Evolutionary conservation across 2,113 vertebrate genomes (phyloP).

Genomic region (Hippocampus abdominalis): DNA sequence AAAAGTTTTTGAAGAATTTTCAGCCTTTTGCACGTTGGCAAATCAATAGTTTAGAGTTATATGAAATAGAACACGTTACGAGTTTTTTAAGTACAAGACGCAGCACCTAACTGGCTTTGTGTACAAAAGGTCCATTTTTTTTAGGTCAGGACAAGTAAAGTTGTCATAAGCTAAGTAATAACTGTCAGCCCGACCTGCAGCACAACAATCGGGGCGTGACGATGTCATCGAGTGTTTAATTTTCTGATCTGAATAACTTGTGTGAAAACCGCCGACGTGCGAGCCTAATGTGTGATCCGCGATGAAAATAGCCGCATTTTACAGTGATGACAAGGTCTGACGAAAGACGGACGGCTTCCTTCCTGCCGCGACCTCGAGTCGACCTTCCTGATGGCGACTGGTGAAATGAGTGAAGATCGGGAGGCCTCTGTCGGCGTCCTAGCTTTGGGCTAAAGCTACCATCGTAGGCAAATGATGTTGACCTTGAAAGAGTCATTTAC

Average conservation of each 20-base stretch:
- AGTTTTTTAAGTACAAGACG: no score
- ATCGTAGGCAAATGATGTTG: background rate
- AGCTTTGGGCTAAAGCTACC: background rate
- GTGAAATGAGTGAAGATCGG: background rate
- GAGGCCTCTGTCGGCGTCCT: background rate
- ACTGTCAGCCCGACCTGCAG: no score
- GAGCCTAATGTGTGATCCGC: background rate
- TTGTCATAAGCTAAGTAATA: no score
- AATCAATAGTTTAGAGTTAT: no score
- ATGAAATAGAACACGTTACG: no score
- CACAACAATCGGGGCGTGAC: background rate
- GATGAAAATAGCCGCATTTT: background rate
- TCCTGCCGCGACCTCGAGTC: background rate
- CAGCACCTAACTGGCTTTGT: no score
- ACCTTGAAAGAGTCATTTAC: constrained; percentile 28
- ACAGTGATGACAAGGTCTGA: background rate
- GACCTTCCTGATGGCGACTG: background rate
- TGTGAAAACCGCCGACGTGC: background rate
- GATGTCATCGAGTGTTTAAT: background rate
- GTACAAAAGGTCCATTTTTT: no score
- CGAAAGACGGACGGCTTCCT: background rate
- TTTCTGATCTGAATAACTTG: background rate
- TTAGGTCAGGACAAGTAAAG: no score
- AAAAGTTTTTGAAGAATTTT: no score
- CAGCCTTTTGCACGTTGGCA: no score